Percentiles rank a stretch among this genome's conserved stretches.
phyloP scores from a whole-genome alignment of 2,113 vertebrate species.

The Ochotona curzoniae region DNA sequence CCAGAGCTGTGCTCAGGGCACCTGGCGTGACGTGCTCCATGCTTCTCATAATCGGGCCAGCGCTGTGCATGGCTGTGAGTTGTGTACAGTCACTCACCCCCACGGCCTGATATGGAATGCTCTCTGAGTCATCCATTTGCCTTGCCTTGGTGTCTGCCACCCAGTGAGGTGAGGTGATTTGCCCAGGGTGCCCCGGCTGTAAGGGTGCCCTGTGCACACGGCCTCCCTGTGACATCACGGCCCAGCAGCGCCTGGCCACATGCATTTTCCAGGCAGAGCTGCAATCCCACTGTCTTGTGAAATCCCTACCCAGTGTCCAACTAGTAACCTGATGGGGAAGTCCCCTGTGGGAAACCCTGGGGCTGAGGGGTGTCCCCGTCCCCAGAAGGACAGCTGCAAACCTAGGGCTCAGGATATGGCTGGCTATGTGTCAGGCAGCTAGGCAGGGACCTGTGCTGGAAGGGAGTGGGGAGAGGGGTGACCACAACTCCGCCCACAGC shows the following conservation, averaged over 20 bases:
- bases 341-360: neutral
- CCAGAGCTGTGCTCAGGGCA: neutral
- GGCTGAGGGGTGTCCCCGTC: neutral
- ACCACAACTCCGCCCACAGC: neutral
- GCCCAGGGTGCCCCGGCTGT: neutral
- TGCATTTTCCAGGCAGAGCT: neutral
- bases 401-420: neutral
- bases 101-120: neutral
- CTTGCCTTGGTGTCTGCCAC: rapidly evolving
- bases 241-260: neutral
- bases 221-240: neutral
- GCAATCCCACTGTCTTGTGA: neutral
- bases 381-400: neutral
- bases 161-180: neutral
- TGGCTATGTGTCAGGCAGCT: rapidly evolving
- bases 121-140: neutral
- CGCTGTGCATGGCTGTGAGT: neutral
- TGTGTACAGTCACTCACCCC: neutral
- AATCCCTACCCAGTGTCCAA: neutral
- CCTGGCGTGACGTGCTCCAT: neutral
- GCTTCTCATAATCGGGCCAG: too few species aligned
- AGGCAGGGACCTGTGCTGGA: too few species aligned
- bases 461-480: rapidly evolving
- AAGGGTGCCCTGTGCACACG: too few species aligned
- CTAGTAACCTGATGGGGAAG: neutral